phyloP scores from a whole-genome alignment of 2,888 invertebrate species.

The Stramonita haemastoma region DNA sequence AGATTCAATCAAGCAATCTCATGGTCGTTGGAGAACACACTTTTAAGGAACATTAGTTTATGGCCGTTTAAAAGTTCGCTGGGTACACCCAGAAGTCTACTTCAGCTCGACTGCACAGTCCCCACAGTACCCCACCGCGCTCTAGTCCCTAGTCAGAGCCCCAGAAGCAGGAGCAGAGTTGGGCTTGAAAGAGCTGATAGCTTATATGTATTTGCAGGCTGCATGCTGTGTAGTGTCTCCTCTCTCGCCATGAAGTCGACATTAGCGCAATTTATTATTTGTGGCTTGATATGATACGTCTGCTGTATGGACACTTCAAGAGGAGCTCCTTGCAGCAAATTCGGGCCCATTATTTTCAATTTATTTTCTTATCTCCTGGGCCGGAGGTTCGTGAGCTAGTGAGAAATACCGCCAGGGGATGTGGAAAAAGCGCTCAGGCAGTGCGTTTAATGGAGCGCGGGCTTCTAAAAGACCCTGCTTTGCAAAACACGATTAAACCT shows the following conservation, averaged over 20 bases:
- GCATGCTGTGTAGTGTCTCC: slow-evolving; percentile 12
- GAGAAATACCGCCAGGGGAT: slow-evolving; percentile 19
- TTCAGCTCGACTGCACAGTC: background rate
- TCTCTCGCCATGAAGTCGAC: slow-evolving; percentile 31
- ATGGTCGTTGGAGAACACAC: slow-evolving; percentile 32
- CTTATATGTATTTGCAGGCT: background rate
- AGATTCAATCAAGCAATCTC: slow-evolving; percentile 32
- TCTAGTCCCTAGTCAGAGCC: background rate
- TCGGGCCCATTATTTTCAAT: slow-evolving; percentile 44
- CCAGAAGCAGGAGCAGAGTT: background rate
- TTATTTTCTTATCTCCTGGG: slow-evolving; percentile 38
- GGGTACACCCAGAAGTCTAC: background rate
- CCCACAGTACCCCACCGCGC: background rate
- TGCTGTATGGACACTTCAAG: slow-evolving; percentile 43
- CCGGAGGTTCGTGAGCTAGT: slow-evolving; percentile 32
- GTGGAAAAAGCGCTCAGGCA: slow-evolving; percentile 2
- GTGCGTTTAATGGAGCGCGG: slow-evolving; percentile 39
- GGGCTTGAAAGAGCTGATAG: background rate
- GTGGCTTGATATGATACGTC: slow-evolving; percentile 44
- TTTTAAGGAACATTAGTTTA: slow-evolving; percentile 31
- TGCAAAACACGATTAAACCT: slow-evolving; percentile 36
- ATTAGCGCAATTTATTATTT: slow-evolving; percentile 44
- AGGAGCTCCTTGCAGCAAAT: slow-evolving; percentile 27
- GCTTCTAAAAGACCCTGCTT: background rate
- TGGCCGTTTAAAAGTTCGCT: slow-evolving; percentile 25